These are phyloP conservation scores for Dicerorhinus sumatrensis DNA, from an alignment of 2,113 vertebrate species.

Conservation along the genomic window DNA sequence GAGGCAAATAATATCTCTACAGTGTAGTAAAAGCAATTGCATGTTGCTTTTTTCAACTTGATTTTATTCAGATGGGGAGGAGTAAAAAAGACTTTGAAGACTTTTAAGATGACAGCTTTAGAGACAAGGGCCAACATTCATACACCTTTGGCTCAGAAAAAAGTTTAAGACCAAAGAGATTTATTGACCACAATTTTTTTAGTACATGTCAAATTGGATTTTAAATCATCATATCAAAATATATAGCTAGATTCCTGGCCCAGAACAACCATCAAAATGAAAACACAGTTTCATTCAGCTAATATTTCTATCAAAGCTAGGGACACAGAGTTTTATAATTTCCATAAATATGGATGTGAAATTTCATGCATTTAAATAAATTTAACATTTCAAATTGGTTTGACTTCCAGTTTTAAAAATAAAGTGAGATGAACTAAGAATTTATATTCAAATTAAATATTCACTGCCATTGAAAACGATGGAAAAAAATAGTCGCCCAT, in stretches of 20 bases:
- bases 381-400: slow-evolving; percentile 49
- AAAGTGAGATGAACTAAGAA: slow-evolving; percentile 23
- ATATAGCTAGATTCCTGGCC: background rate
- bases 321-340: slow-evolving; percentile 34
- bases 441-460: slow-evolving; percentile 54
- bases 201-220: background rate
- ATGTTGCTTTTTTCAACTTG: background rate
- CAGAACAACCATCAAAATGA: background rate
- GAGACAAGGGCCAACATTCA: background rate
- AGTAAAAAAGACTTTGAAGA: background rate
- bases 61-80: background rate
- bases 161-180: background rate
- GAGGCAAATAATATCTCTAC: background rate
- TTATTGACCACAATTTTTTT: background rate
- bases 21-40: background rate
- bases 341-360: slow-evolving; percentile 49
- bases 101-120: background rate
- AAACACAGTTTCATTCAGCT: slow-evolving; percentile 44
- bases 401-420: slow-evolving; percentile 54
- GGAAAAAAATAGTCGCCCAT: background rate
- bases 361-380: slow-evolving; percentile 57
- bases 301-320: slow-evolving; percentile 36
- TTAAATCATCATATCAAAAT: slow-evolving; percentile 44
- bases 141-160: background rate
- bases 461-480: background rate